Conservation (phyloP, 2,797 vertebrate genomes). For the Perodicticus potto region DNA sequence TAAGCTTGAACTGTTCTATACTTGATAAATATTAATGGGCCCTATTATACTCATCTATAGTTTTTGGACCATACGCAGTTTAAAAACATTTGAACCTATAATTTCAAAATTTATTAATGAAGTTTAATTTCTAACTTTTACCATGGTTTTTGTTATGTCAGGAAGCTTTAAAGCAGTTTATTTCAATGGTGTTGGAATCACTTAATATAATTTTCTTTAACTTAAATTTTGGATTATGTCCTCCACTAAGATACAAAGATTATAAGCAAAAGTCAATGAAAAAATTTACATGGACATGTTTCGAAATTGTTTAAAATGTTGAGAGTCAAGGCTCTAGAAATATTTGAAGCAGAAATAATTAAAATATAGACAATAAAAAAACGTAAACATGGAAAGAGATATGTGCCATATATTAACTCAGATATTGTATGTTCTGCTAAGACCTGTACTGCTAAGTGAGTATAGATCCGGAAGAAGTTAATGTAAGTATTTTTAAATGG, state of each 20-base stretch:
- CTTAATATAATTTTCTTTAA: neutral
- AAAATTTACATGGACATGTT: constrained; percentile 33
- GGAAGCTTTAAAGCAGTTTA: constrained; percentile 31
- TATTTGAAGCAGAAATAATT: constrained; percentile 34
- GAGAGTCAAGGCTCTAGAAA: constrained; percentile 12
- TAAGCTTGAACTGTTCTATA: neutral
- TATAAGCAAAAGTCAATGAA: constrained; percentile 46
- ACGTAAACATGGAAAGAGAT: neutral
- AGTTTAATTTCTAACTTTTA: constrained; percentile 49
- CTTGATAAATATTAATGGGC: constrained; percentile 49
- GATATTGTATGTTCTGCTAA: constrained; percentile 73
- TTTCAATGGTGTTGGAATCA: constrained; percentile 21
- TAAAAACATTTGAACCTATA: constrained; percentile 23
- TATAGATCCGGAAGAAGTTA: constrained; percentile 84
- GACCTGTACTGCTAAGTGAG: constrained; percentile 73
- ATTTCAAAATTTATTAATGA: constrained; percentile 26
- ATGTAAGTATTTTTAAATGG: constrained; percentile 88
- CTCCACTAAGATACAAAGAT: constrained; percentile 15
- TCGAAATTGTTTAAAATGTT: constrained; percentile 57
- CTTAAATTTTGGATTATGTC: constrained; percentile 61
- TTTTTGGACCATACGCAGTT: constrained; percentile 19
- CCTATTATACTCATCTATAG: neutral
- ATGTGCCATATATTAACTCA: constrained; percentile 33
- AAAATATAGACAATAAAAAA: neutral
- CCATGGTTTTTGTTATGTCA: constrained; percentile 23